Conservation (phyloP, 2,113 vertebrate genomes). For the Macrotus californicus region DNA sequence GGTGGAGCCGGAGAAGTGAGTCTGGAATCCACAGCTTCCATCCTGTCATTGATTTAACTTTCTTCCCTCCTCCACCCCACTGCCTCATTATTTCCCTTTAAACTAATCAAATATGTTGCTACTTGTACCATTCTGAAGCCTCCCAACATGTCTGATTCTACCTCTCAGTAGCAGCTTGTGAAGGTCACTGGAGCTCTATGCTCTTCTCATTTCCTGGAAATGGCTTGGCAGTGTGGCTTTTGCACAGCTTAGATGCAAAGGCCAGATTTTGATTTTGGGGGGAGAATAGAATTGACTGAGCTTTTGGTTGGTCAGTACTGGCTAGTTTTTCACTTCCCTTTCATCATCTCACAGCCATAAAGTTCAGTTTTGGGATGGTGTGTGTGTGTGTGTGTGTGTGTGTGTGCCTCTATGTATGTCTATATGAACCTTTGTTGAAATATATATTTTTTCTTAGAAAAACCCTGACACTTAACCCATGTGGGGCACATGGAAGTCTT, state of each 20-base stretch:
- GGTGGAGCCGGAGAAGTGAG: not conserved
- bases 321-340: slow-evolving; percentile 47
- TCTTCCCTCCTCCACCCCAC: too few relatives aligned
- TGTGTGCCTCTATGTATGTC: not conserved
- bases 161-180: not conserved
- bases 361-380: slow-evolving; percentile 1
- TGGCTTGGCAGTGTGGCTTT: slow-evolving; percentile 70
- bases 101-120: not conserved
- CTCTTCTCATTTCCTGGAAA: slow-evolving; percentile 65
- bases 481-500: not conserved
- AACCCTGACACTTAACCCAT: slow-evolving; percentile 34
- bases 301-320: slow-evolving; percentile 43
- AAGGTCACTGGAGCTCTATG: slow-evolving; percentile 38
- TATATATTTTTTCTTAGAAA: slow-evolving; percentile 34
- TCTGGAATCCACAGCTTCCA: not conserved
- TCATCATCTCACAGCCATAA: not conserved
- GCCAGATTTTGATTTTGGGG: slow-evolving; percentile 61
- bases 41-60: not conserved
- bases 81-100: not conserved
- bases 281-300: slow-evolving; percentile 33
- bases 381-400: not conserved
- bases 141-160: not conserved
- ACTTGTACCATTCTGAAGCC: not conserved
- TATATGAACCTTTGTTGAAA: slow-evolving; percentile 6
- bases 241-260: slow-evolving; percentile 72